Base-by-base conservation (phyloP, 2,113 vertebrate genomes). In the Ascaphus truei region DNA sequence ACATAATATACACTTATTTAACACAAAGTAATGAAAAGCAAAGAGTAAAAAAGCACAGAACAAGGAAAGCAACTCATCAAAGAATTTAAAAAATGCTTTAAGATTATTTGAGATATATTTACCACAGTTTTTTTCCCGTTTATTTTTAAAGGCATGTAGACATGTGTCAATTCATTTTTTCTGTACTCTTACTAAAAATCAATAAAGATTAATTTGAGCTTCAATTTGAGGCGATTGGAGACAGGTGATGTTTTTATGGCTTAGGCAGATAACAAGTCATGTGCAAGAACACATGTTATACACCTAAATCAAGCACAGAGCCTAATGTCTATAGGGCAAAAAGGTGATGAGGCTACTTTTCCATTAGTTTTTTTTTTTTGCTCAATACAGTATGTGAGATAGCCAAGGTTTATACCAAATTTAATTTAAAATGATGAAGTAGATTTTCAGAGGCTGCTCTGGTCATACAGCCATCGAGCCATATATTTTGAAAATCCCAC, bases 1-100 rank as follows among this genome's bases (percentile, higher is more conserved):
- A 23, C 56, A 27, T 76, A 55, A 75, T 79, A 77, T 52, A 69
- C 74, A 79, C 72, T 75, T 66, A 82, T 73, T 73, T 64, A 48
- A 69, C 58, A 45, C 31, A 73, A 58, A 34, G 52, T 68, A 37
- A 15, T 75, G 76, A 64, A 53, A 73, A 75, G 71, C 41, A 78
- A n/a, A 75, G 56, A 72, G 72, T 16, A 62, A 68, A 73, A n/a
- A 73, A 58, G 27, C 62, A 4, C 71, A 63, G 31, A 48, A 11
- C 22, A 74, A 66, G 51, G n/a, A 5, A 64, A 68, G 33, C 23
- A 62, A 26, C 1, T 63, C 45, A 65, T n/a, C 13, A 57, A 43
- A 63, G 15, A 53, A 34, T 36, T 64, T 75, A 23, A 50, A 18
- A 68, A 34, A 25, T 23, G 5, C 3, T 7, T 36, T 11, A 30